Conservation (phyloP, 2,888 invertebrate species). For the Horisme vitalbata region DNA sequence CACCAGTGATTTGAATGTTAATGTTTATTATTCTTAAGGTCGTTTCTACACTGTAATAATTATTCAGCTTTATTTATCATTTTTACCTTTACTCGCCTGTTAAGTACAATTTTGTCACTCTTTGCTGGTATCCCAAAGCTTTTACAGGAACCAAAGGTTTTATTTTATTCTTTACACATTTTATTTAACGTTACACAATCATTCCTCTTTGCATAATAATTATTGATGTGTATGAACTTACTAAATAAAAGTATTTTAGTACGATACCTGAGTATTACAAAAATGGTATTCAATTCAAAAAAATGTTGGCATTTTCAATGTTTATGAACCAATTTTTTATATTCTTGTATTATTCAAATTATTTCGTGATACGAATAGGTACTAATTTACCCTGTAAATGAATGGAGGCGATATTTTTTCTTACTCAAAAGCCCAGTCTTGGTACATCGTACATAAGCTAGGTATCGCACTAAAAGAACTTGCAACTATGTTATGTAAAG, state of each 20-base stretch:
- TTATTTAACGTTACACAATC: slow-evolving; percentile 46
- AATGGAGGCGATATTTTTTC: too few species aligned
- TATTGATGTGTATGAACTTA: slow-evolving; percentile 38
- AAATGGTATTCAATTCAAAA: too few species aligned
- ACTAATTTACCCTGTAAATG: too few species aligned
- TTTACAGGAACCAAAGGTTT: slow-evolving; percentile 59
- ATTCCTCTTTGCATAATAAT: slow-evolving; percentile 52
- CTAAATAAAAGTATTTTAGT: slow-evolving; percentile 26
- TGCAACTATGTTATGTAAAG: slow-evolving; percentile 32
- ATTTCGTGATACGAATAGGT: too few species aligned
- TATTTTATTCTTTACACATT: slow-evolving; percentile 43
- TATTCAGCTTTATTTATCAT: slow-evolving; percentile 30
- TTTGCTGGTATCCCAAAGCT: slow-evolving; percentile 56
- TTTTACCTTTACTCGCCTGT: slow-evolving; percentile 51
- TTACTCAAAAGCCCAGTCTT: too few species aligned
- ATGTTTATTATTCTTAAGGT: slow-evolving; percentile 42
- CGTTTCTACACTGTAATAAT: slow-evolving; percentile 51
- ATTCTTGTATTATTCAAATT: too few species aligned
- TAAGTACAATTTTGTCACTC: slow-evolving; percentile 61
- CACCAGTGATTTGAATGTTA: slow-evolving; percentile 70
- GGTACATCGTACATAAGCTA: too few species aligned
- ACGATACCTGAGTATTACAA: slow-evolving; percentile 34
- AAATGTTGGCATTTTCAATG: too few species aligned
- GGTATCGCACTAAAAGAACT: slow-evolving; percentile 36
- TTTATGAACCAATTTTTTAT: too few species aligned